Percentiles rank a stretch among this genome's conserved stretches.
Conservation (phyloP, 2,888 invertebrate genomes). For the Mimumesa dahlbomi region DNA sequence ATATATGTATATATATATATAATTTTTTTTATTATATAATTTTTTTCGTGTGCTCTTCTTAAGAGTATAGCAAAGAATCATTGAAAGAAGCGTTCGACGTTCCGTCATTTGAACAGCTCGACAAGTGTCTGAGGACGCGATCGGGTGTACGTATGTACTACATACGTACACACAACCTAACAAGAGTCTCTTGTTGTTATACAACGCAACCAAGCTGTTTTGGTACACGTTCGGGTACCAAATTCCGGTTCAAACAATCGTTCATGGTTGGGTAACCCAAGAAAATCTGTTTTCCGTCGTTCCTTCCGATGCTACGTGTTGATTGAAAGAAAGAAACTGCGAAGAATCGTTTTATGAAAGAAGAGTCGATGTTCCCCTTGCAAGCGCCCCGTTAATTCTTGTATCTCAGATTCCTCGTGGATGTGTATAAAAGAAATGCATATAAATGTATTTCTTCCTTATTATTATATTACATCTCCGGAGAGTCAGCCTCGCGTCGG, state of each 20-base stretch:
- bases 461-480: too few relatives aligned
- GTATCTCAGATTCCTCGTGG: too few relatives aligned
- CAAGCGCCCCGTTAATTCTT: too few relatives aligned
- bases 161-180: conserved; percentile 51
- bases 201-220: conserved; percentile 22
- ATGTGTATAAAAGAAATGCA: too few relatives aligned
- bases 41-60: too few relatives aligned
- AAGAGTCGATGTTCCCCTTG: too few relatives aligned
- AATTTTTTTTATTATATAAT: too few relatives aligned
- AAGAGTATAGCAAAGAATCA: conserved; percentile 16
- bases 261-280: conserved; percentile 39
- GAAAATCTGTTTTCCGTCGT: not conserved
- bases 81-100: conserved; percentile 16
- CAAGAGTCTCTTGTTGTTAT: conserved; percentile 11
- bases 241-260: conserved; percentile 33
- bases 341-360: not conserved
- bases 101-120: conserved; percentile 23
- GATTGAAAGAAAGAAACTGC: not conserved
- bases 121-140: conserved; percentile 46
- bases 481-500: not conserved
- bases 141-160: too few relatives aligned
- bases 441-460: too few relatives aligned
- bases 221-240: conserved; percentile 18
- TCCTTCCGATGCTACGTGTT: not conserved
- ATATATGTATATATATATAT: not conserved